phyloP scores from a whole-genome alignment of 2,888 invertebrate genomes.

The Noctua janthina region DNA sequence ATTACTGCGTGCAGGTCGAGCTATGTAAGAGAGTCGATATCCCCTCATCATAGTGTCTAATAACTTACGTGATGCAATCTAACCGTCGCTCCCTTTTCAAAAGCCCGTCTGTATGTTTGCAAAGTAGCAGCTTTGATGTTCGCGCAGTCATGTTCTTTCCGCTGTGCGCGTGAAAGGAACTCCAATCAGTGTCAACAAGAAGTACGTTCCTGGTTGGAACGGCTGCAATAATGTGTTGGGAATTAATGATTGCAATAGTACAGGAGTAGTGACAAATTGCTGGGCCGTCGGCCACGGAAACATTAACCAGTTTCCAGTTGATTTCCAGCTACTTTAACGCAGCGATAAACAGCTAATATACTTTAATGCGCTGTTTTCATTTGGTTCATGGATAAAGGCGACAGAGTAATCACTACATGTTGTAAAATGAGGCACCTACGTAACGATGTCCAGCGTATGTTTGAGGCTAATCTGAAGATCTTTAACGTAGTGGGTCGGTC shows the following conservation, averaged over 20 bases:
- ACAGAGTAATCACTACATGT: slow-evolving; percentile 54
- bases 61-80: slow-evolving; percentile 60
- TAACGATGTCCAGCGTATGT: slow-evolving; percentile 14
- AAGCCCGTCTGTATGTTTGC: slow-evolving; percentile 45
- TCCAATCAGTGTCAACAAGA: slow-evolving; percentile 64
- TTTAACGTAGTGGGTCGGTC: slow-evolving; percentile 30
- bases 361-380: slow-evolving; percentile 57
- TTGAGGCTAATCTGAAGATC: slow-evolving; percentile 26
- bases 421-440: slow-evolving; percentile 36
- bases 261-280: slow-evolving; percentile 60
- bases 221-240: slow-evolving; percentile 59
- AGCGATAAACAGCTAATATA: slow-evolving; percentile 55
- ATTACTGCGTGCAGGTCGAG: slow-evolving; percentile 61
- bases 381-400: slow-evolving; percentile 44
- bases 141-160: slow-evolving; percentile 55
- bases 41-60: slow-evolving; percentile 60
- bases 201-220: slow-evolving; percentile 52
- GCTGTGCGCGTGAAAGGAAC: slow-evolving; percentile 58
- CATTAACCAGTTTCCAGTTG: slow-evolving; percentile 57
- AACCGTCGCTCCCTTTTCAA: slow-evolving; percentile 56
- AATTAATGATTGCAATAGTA: slow-evolving; percentile 62
- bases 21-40: slow-evolving; percentile 64
- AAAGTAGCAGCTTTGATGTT: slow-evolving; percentile 54
- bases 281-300: slow-evolving; percentile 56
- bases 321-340: slow-evolving; percentile 55